phyloP scores from a whole-genome alignment of 2,888 invertebrate genomes.

The Patella pellucida region DNA sequence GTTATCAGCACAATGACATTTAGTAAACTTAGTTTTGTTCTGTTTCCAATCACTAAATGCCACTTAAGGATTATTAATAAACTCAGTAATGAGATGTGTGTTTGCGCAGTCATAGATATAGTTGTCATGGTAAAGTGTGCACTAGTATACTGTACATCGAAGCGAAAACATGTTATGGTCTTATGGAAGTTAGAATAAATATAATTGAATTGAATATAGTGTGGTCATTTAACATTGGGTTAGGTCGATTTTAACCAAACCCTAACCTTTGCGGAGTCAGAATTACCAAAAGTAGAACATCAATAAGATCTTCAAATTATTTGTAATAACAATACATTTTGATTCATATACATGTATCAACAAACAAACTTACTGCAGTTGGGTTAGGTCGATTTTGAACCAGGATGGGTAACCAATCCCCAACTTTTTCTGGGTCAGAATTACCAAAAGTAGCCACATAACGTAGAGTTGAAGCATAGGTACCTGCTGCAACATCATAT shows the following conservation, averaged over 20 bases:
- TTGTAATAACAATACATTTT: neutral
- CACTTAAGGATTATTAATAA: too few relatives aligned
- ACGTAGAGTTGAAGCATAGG: conserved; percentile 35
- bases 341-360: neutral
- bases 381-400: conserved; percentile 39
- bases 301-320: too few relatives aligned
- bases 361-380: conserved; percentile 22
- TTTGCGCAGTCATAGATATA: too few relatives aligned
- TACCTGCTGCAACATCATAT: neutral
- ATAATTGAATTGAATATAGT: too few relatives aligned
- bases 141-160: too few relatives aligned
- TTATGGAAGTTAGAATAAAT: too few relatives aligned
- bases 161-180: too few relatives aligned
- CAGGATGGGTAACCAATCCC: conserved; percentile 67
- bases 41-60: too few relatives aligned
- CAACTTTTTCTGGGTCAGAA: conserved; percentile 50
- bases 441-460: conserved; percentile 69
- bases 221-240: conserved; percentile 29
- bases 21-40: too few relatives aligned
- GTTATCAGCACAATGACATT: too few relatives aligned
- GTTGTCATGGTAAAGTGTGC: too few relatives aligned
- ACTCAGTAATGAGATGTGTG: too few relatives aligned
- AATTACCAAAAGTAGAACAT: conserved; percentile 63
- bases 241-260: conserved; percentile 64
- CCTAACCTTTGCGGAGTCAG: conserved; percentile 50